Evolutionary conservation across 2,888 invertebrate species (phyloP), one percentile per base, ranked within the genome.

Genomic region (Maniola hyperantus): DNA sequence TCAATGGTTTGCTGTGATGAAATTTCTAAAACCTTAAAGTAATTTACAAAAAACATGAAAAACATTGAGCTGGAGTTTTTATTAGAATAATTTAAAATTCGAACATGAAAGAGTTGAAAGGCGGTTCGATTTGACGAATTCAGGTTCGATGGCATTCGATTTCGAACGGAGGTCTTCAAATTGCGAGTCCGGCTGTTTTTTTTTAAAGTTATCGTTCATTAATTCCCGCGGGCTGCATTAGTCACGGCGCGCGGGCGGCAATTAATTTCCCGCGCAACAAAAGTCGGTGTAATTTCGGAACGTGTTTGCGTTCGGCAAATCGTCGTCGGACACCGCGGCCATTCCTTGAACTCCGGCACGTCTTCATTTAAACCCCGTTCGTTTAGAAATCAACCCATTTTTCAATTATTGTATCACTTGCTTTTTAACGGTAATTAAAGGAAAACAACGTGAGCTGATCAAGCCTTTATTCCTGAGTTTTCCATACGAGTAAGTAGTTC

Each of bases 71-170:
- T 39, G 39, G 1, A 11, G 39, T 39, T 39, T 39, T 11, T 39
- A 39, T n/a, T 6, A 46, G n/a, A 5, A 46, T 20, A 7, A 51
- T 5, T 15, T 15, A 15, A 50, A 62, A 18, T 36, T 61, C 61
- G 39, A 61, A 73, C 78, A 1, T 34, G 6, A 34, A 34, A 34
- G 6, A 15, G n/a, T 71, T 1, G 26, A 44, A 18, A 74, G 71
- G 71, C 70, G 70, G 72, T 74, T 76, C 74, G 76, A 77, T 81
- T 80, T 81, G 84, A 83, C 80, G 82, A 78, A 80, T 48, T 64
- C 44, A 60, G 20, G 36, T 63, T 67, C 36, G 54, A 59, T 39
- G 59, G 64, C 50, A 26, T 51, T 51, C 50, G 61, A 64, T 65
- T 60, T 39, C 55, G 48, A 42, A 66, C 39, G 53, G 26, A n/a